These are phyloP conservation scores for Clavelina lepadiformis DNA, from an alignment of 23 tunicate genomes.

Conservation along the genomic window DNA sequence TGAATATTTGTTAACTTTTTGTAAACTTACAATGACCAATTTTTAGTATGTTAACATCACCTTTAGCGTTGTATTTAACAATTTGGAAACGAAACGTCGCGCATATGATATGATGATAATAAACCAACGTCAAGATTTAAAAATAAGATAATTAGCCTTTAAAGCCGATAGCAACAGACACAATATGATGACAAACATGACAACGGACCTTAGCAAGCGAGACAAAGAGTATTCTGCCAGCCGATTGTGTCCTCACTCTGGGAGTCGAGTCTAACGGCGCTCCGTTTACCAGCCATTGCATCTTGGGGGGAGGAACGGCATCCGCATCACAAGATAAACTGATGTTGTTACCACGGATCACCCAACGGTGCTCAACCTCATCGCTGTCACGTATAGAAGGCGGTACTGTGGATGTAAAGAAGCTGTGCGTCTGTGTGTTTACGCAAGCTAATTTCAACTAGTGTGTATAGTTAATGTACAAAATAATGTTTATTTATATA, in stretches of 20 bases:
- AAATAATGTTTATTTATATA: too few relatives aligned
- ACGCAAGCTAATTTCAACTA: too few relatives aligned
- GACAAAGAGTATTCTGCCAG: slow-evolving; percentile 54
- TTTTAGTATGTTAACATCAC: neutral
- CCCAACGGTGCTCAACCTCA: slow-evolving; percentile 48
- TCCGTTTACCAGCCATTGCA: slow-evolving; percentile 76
- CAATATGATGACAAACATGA: neutral
- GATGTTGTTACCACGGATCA: slow-evolving; percentile 65
- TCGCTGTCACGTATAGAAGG: slow-evolving; percentile 58
- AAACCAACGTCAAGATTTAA: neutral
- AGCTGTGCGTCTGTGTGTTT: too few relatives aligned
- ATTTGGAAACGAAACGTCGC: neutral
- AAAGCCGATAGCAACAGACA: too few relatives aligned
- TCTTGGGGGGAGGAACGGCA: slow-evolving; percentile 63
- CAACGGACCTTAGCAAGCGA: slow-evolving; percentile 50
- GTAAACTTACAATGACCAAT: neutral
- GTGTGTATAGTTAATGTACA: too few relatives aligned
- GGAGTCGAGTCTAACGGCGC: slow-evolving; percentile 45
- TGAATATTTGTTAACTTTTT: neutral
- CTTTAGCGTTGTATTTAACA: too few relatives aligned
- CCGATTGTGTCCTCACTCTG: slow-evolving; percentile 35
- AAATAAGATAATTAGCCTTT: neutral
- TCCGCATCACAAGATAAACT: slow-evolving; percentile 81
- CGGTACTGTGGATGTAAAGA: slow-evolving; percentile 36
- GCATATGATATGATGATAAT: neutral